phyloP scores from a whole-genome alignment of 2,797 vertebrate species.

The Tamandua tetradactyla region DNA sequence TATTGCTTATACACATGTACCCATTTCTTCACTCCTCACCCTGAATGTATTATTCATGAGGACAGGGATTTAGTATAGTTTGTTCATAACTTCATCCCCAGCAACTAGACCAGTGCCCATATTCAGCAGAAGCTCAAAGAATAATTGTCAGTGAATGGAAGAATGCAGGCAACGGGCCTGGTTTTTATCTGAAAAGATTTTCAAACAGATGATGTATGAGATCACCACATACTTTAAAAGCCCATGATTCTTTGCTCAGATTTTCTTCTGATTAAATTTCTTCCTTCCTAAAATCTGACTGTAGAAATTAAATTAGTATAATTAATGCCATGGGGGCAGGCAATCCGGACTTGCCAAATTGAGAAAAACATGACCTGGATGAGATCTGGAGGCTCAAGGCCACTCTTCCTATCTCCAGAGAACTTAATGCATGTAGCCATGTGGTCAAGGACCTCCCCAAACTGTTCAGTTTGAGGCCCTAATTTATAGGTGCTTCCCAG shows the following conservation, averaged over 20 bases:
- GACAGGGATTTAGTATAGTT: not conserved
- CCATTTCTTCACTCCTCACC: not conserved
- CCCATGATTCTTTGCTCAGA: not conserved
- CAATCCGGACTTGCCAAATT: not conserved
- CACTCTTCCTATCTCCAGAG: not conserved
- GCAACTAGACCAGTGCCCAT: not conserved
- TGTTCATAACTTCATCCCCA: not conserved
- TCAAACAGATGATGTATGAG: not conserved
- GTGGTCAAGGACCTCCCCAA: not conserved
- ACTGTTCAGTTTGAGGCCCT: not conserved
- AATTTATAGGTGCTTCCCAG: not conserved
- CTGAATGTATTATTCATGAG: not conserved
- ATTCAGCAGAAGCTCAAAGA: not conserved
- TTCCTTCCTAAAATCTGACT: not conserved
- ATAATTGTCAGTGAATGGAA: not conserved
- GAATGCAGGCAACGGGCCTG: not conserved
- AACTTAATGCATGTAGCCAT: not conserved
- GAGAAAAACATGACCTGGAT: not conserved
- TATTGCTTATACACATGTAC: not conserved
- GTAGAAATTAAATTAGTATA: not conserved
- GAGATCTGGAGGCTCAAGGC: not conserved
- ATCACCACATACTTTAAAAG: not conserved
- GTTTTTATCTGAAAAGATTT: not conserved
- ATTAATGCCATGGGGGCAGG: not conserved
- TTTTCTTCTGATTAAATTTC: conserved; percentile 11